Evolutionary conservation across 2,113 vertebrate species (phyloP).

Genomic region (Gavia stellata): DNA sequence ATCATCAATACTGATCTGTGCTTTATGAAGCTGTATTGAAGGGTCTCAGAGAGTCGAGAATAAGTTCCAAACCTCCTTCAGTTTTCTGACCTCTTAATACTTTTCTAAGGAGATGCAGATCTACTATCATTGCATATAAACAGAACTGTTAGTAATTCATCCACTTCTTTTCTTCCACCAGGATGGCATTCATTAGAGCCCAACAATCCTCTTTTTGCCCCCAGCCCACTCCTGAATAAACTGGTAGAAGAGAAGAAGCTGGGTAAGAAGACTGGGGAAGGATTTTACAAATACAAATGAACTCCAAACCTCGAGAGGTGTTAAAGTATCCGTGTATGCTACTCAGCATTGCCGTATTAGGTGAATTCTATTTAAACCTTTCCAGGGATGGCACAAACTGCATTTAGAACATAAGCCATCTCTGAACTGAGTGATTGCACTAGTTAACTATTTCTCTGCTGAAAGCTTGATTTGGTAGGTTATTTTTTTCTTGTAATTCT

Average conservation of each 20-base stretch:
- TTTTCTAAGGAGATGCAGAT: not conserved
- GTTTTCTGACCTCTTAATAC: not conserved
- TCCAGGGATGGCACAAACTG: not conserved
- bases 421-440: slow-evolving; percentile 9
- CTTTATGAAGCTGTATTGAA: not conserved
- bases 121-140: not conserved
- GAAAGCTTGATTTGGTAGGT: slow-evolving; percentile 25
- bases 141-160: not conserved
- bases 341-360: not conserved
- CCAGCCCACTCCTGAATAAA: slow-evolving; percentile 80
- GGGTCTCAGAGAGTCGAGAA: not conserved
- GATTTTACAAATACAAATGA: slow-evolving; percentile 94
- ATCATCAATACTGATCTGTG: not conserved
- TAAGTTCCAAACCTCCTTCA: not conserved
- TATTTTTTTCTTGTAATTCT: slow-evolving; percentile 28
- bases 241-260: slow-evolving; percentile 89
- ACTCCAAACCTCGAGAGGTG: not conserved
- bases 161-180: slow-evolving; percentile 44
- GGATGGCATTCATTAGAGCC: slow-evolving; percentile 85
- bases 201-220: slow-evolving; percentile 82
- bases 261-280: slow-evolving; percentile 92
- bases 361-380: not conserved
- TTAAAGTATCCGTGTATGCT: not conserved
- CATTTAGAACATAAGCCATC: not conserved
- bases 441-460: not conserved